Conservation (phyloP, 2,797 vertebrate species). For the Hypotaenidia okinawae region DNA sequence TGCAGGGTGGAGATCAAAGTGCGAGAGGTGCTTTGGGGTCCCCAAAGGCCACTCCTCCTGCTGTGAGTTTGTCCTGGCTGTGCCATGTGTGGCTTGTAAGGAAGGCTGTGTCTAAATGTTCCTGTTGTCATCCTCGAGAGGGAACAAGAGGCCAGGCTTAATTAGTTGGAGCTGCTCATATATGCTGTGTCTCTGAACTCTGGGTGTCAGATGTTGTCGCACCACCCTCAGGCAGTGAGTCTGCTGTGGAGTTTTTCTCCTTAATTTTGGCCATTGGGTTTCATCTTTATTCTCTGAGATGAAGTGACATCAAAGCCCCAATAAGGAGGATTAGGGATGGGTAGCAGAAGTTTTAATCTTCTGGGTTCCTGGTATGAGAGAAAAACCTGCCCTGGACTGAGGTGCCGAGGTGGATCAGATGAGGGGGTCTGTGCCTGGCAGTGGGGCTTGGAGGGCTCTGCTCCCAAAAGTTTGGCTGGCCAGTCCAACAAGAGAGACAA, state of each 20-base stretch:
- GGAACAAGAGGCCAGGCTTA: neutral
- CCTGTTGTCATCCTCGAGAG: neutral
- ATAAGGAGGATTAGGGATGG: neutral
- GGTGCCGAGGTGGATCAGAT: neutral
- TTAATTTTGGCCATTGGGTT: rapidly evolving
- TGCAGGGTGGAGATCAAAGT: neutral
- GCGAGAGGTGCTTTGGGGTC: neutral
- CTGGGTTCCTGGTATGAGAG: neutral
- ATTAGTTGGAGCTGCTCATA: neutral
- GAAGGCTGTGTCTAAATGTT: neutral
- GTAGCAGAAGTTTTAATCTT: neutral
- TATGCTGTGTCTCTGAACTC: neutral
- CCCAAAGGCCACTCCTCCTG: neutral
- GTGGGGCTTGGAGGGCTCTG: neutral
- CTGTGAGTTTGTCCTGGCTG: neutral
- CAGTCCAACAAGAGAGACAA: rapidly evolving
- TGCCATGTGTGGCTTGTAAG: neutral
- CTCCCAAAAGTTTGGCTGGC: neutral
- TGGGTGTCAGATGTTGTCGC: neutral
- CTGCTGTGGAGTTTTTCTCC: neutral
- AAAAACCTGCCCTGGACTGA: rapidly evolving
- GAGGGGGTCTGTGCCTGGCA: neutral
- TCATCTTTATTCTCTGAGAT: rapidly evolving
- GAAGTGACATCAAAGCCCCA: neutral
- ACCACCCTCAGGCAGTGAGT: neutral